A percentile compares a stretch with the other conserved stretches of the same genome.
Evolutionary conservation across 64 coral and sea anemone species (phyloP).

Genomic region (Dendrophyllia cribrosa): DNA sequence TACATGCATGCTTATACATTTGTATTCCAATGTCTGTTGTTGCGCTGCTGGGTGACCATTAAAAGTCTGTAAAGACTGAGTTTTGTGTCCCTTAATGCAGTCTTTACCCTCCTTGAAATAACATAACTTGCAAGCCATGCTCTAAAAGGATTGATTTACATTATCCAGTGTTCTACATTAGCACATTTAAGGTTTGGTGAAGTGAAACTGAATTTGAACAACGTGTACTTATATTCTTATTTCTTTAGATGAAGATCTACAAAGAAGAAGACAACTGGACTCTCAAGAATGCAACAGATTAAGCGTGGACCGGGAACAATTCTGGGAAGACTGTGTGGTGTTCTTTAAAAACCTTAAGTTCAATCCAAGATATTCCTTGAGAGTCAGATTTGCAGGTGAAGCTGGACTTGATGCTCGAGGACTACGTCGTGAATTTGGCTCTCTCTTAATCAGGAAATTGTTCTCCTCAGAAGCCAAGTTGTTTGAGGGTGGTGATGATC

Average conservation of each 20-base stretch:
- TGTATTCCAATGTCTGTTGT: background rate
- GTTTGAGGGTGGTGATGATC: conserved; percentile 47
- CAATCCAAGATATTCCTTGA: conserved; percentile 22
- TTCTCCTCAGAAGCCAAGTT: conserved; percentile 47
- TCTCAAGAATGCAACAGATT: conserved; percentile 10
- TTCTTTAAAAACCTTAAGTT: conserved; percentile 54
- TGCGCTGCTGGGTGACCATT: no score
- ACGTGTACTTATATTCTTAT: background rate
- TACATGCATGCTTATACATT: conserved; percentile 1
- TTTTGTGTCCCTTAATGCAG: no score
- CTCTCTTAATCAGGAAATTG: conserved; percentile 15
- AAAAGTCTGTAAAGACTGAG: no score
- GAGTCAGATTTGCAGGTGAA: conserved; percentile 41
- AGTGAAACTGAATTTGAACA: no score
- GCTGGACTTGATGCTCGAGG: conserved; percentile 60
- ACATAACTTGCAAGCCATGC: no score
- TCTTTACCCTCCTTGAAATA: no score
- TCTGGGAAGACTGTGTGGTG: conserved; percentile 47
- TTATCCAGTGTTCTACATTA: no score
- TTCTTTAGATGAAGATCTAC: conserved; percentile 14
- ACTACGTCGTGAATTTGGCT: conserved; percentile 26
- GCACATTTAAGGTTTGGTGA: no score
- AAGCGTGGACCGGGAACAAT: conserved; percentile 34
- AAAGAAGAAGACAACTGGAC: background rate
- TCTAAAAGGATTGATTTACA: no score